A percentile compares a stretch with the other conserved stretches of the same genome.
phyloP scores from a whole-genome alignment of 2,113 vertebrate genomes.

The Lonchura striata region DNA sequence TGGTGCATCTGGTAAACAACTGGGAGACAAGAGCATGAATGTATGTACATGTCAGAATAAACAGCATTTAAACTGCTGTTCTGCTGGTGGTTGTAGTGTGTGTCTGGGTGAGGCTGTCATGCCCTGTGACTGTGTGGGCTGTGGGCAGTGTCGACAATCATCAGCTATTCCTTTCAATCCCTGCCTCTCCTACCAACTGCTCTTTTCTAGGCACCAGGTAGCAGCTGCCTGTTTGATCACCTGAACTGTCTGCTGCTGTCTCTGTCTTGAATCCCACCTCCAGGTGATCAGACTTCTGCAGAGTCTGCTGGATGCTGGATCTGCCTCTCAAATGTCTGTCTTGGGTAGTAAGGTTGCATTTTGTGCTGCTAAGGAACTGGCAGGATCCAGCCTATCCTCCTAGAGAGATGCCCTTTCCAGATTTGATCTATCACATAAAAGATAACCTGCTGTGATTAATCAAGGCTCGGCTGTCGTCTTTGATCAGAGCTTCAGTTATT shows the following conservation, averaged over 20 bases:
- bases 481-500: background rate
- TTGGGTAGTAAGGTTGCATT: background rate
- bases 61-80: background rate
- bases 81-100: background rate
- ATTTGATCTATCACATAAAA: background rate
- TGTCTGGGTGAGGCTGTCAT: background rate
- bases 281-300: background rate
- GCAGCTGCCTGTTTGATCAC: background rate
- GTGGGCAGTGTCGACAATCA: background rate
- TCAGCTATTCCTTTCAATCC: background rate
- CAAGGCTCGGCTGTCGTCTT: background rate
- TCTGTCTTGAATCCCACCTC: background rate
- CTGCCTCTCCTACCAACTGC: background rate
- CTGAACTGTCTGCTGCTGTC: background rate
- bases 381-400: background rate
- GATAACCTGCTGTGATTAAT: background rate
- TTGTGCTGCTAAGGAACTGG: background rate
- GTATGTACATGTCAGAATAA: background rate
- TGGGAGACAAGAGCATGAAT: background rate
- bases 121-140: background rate
- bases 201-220: background rate
- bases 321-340: background rate
- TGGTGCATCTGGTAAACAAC: background rate
- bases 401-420: background rate
- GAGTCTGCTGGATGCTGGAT: background rate